Conservation (phyloP, 2,797 vertebrate species). For the Moxostoma hubbsi region DNA sequence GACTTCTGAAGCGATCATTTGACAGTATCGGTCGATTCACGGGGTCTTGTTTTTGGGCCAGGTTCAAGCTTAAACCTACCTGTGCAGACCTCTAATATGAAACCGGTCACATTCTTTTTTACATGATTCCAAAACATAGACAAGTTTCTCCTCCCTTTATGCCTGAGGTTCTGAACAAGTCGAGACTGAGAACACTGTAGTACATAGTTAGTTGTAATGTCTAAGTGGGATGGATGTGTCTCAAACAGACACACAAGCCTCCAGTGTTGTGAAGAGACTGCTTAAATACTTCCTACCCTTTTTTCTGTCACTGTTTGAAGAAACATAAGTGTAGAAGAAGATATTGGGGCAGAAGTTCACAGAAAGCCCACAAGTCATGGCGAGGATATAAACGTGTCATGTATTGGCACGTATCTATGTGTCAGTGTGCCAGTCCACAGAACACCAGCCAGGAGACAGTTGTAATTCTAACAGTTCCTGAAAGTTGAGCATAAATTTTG, state of each 20-base stretch:
- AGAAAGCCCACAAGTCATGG: constrained; percentile 56
- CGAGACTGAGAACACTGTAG: constrained; percentile 59
- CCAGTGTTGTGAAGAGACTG: constrained; percentile 58
- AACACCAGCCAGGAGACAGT: constrained; percentile 64
- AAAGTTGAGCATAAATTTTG: constrained; percentile 61
- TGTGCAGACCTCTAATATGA: constrained; percentile 4
- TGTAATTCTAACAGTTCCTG: constrained; percentile 60
- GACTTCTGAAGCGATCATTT: background rate
- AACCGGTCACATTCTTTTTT: constrained; percentile 35
- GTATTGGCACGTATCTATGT: constrained; percentile 65
- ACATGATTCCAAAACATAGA: constrained; percentile 49
- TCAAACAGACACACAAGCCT: constrained; percentile 56
- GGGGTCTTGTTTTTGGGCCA: background rate
- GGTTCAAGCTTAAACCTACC: background rate
- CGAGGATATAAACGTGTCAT: constrained; percentile 66
- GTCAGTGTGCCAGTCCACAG: constrained; percentile 49
- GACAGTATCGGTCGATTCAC: background rate
- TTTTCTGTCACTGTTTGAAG: constrained; percentile 47
- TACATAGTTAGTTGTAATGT: constrained; percentile 52
- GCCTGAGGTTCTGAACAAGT: constrained; percentile 73
- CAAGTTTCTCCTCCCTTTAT: constrained; percentile 69
- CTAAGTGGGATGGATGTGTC: constrained; percentile 65
- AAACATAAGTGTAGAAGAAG: constrained; percentile 45
- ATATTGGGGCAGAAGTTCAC: constrained; percentile 55
- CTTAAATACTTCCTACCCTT: constrained; percentile 52